Base-by-base conservation (phyloP, 2,888 invertebrate species). In the Ophion ventricosus region DNA sequence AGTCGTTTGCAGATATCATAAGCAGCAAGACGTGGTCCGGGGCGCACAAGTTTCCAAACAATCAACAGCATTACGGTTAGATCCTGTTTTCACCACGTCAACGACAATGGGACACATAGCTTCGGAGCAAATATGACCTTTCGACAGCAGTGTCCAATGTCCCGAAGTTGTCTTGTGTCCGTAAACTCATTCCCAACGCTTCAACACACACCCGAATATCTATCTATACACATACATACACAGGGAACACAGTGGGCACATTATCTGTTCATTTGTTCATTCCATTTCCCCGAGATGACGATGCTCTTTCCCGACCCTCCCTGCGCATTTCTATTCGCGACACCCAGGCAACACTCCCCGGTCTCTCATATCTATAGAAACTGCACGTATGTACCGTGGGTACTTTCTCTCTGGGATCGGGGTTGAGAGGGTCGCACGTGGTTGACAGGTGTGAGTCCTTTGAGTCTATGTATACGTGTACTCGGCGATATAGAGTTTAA, bases 11-110 rank as follows among this genome's bases (percentile, higher is more conserved):
- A n/a, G 64, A 59, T 73, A 73, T 54, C 61, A 66, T 57, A 35
- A 59, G 43, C 59, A 80, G 80, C 84, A 87, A 90, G 89, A 88
- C 87, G 87, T 81, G 87, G 86, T 89, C 85, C 57, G 56, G 76
- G 54, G 29, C 49, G 26, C 64, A 35, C 73, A 79, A 86, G 80
- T 91, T 90, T 86, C 80, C 86, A 82, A 89, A 90, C 91, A 91
- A 90, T 91, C 88, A 87, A 88, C 88, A 89, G 89, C 86, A 79
- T 86, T 64, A 85, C 80, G 83, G 87, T 88, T 87, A 87, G 88
- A 89, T 88, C 85, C 84, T 86, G 79, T 84, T 83, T 85, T 77
- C 67, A 57, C 78, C 61, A 56, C 77, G 11, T 23, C 76, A 49
- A 81, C 70, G 49, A 35, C 78, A 70, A 54, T 83, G 75, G 80